phyloP scores from a whole-genome alignment of 2,797 vertebrate genomes.

The Eulemur mongoz region DNA sequence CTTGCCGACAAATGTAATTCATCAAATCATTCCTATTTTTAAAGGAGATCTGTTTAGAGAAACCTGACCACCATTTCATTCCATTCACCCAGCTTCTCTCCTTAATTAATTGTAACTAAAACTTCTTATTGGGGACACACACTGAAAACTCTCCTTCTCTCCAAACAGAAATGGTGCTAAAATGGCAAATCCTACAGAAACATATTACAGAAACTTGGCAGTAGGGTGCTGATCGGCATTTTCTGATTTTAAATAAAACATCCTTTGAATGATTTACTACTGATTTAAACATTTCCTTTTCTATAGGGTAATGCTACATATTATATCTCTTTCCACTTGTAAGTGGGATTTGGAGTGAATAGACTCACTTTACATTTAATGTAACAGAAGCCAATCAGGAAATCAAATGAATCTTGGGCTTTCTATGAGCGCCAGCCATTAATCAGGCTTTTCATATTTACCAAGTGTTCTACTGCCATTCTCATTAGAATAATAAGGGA shows the following conservation, averaged over 20 bases:
- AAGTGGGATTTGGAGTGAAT: conserved; percentile 40
- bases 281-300: conserved; percentile 44
- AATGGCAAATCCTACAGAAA: conserved; percentile 30
- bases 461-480: conserved; percentile 24
- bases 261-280: conserved; percentile 55
- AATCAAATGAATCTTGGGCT: conserved; percentile 56
- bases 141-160: background rate
- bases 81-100: conserved; percentile 10
- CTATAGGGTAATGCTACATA: conserved; percentile 44
- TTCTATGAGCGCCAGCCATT: conserved; percentile 18
- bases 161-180: background rate
- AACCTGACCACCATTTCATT: conserved; percentile 6
- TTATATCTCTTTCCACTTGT: conserved; percentile 55
- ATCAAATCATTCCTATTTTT: conserved; percentile 39
- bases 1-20: conserved; percentile 43
- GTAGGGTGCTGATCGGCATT: background rate
- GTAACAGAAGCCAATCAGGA: conserved; percentile 63
- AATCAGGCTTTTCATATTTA: conserved; percentile 62
- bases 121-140: conserved; percentile 39
- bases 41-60: conserved; percentile 34
- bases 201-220: conserved; percentile 25
- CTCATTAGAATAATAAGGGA: conserved; percentile 66
- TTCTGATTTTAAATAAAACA: conserved; percentile 67
- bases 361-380: conserved; percentile 59
- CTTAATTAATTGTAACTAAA: conserved; percentile 61